Evolutionary conservation across 1,140 invertebrate genomes (phyloP), one percentile per base, ranked within the genome.

Genomic region (Brachionus angularis): DNA sequence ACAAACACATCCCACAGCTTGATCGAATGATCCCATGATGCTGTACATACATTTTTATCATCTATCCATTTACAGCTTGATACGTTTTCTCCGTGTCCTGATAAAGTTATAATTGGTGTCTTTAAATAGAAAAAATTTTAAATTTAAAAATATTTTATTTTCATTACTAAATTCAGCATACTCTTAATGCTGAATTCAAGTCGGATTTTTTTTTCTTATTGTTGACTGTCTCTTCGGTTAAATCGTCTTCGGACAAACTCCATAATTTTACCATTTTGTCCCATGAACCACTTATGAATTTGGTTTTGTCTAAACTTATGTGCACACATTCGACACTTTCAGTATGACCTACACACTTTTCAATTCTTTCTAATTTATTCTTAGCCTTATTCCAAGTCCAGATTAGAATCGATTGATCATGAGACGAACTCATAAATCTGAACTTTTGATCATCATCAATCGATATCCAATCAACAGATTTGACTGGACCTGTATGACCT

Each of bases 11-110:
- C 94, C 96, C 96, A 99, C 3, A 95, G 76, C 79, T 90, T 89
- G 8, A 98, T 82, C 0, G 93, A 91, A 76, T 98, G 93, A 84
- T 99, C 96, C 93, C 93, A 95, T 0, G 90, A 89, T 74, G 86
- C 85, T 0, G 91, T 92, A 12, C 90, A 85, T 1, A 96, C 78
- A 70, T 81, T 78, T 42, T 86, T 82, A 58, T 83, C 83, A 72
- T 88, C 87, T 71, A 89, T 85, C 93, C 93, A 98, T 46, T 86
- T 83, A 0, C 91, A 84, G 0, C 87, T 86, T 5, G 90, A 91
- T 5, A 98, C 86, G 18, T 88, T 89, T 81, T 98, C 94, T 73
- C 88, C 87, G 78, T 99, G 96, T 0, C 93, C 93, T 80, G 89
- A 88, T 71, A 98, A 81, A 12, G 93, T 96, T 76, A 90, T 84